These are phyloP conservation scores for Actenoides hombroni DNA, from an alignment of 2,113 vertebrate genomes.

Conservation along the genomic window DNA sequence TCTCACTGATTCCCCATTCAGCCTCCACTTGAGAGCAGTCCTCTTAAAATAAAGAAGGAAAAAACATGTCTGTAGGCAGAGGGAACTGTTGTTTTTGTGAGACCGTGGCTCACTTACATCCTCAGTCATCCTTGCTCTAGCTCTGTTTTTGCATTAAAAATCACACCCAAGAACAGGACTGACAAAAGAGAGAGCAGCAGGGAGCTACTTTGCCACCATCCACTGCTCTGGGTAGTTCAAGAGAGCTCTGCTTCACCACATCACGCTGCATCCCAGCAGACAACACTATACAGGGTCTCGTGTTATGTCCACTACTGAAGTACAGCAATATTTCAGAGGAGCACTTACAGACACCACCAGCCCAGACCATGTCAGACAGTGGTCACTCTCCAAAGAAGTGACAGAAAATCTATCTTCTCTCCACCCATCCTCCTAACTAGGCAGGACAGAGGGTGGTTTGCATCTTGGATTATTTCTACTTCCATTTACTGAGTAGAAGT, in stretches of 20 bases:
- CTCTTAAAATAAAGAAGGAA: neutral
- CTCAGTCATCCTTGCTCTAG: neutral
- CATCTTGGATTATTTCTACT: neutral
- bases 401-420: neutral
- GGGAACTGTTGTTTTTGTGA: neutral
- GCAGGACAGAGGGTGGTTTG: neutral
- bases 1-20: neutral
- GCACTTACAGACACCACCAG: neutral
- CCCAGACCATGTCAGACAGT: too few species aligned
- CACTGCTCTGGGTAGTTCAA: neutral
- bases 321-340: neutral
- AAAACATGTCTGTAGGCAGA: neutral
- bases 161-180: neutral
- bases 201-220: neutral
- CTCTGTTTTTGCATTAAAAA: neutral
- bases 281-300: neutral
- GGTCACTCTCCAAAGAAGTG: neutral
- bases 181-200: neutral
- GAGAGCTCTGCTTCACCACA: neutral
- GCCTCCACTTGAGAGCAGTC: neutral
- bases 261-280: neutral
- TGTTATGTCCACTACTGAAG: neutral
- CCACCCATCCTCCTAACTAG: neutral
- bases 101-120: neutral
- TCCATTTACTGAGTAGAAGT: neutral